Base-by-base conservation (phyloP, 2,888 invertebrate genomes). In the Oscheius onirici region DNA sequence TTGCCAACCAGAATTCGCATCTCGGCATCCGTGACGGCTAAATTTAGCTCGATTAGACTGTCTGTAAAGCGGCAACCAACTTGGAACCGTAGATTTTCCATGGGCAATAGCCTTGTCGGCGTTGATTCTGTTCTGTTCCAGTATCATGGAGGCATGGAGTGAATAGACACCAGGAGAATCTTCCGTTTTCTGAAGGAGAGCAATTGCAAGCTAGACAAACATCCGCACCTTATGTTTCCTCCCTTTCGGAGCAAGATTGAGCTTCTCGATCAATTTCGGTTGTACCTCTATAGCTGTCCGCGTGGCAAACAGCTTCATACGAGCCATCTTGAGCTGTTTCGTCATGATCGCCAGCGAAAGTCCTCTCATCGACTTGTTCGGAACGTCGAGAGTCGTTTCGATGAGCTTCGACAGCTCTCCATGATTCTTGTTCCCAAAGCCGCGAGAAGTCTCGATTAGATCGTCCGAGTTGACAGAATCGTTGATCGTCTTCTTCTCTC, bases 221-320 rank as follows among this genome's bases (percentile, higher is more conserved):
- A 5, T 10, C 20, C 11, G 3, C 3, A 20, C 15, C 46, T 46
- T 2, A 58, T 13, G 15, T 43, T n/a, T 34, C 20, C 20, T 43
- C 15, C 41, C 20, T 20, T 52, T 44, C 8, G 66, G n/a, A 44
- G 28, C n/a, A 34, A 61, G 13, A 17, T 69, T 69, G 6, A 60
- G 34, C 41, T 74, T 75, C 44, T 73, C 66, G 17, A 81, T 58
- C 10, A 81, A 57, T 3, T 60, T 66, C 5, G 81, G 81, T 57
- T 81, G 76, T 28, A 79, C 72, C 44, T 81, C 75, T 69, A 81
- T 77, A 0, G 81, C 81, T 3, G 78, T 77, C 57, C 81, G 73
- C 0, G 79, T 75, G 0, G 79, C 81, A 67, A 81, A 81, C 51
- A 81, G 72, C 66, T 81, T 81, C 76, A 79, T 77, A 10, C 81